Evolutionary conservation across 2,888 invertebrate species (phyloP), one percentile per base, ranked within the genome.

Genomic region (Chalcosyrphus nemorum): DNA sequence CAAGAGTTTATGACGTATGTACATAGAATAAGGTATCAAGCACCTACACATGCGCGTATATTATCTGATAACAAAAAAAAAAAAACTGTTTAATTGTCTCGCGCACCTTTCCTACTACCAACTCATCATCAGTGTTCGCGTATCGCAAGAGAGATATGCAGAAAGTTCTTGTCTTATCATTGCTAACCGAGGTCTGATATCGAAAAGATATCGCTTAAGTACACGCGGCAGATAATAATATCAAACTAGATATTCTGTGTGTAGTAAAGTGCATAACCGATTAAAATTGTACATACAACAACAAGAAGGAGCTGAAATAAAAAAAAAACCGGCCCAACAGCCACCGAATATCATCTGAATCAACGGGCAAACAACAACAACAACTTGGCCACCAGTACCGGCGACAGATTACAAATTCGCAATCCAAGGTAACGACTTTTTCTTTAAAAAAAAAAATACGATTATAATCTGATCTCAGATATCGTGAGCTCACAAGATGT

Each of bases 151-250:
- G 57, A 84, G 84, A 84, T 84, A 84, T 84, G 84, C 84, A 70
- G 74, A 80, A 75, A 68, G 61, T 75, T 78, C 84, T 78, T 86
- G 57, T 80, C 81, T 87, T 87, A 87, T 87, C 87, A 87, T 86
- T 86, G 43, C 68, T 61, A 84, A 86, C 87, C 86, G 85, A 86
- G 81, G 82, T 70, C 63, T 87, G 86, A 87, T 87, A 87, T 87
- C 87, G 86, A 45, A 85, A 85, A 87, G 87, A 87, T 87, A 87
- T 86, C 86, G 81, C 68, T 74, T 85, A 85, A 85, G 85, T 85
- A 85, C 81, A 85, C 85, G 85, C 85, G 78, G 80, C 75, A 85
- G 85, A 85, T 85, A 85, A 85, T 85, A 85, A 85, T 81, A 84
- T 84, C 84, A 84, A 84, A 84, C 84, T 84, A 84, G 84, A 84